Base-by-base conservation (phyloP, 1,140 invertebrate genomes). In the Ptiloglossa arizonensis region DNA sequence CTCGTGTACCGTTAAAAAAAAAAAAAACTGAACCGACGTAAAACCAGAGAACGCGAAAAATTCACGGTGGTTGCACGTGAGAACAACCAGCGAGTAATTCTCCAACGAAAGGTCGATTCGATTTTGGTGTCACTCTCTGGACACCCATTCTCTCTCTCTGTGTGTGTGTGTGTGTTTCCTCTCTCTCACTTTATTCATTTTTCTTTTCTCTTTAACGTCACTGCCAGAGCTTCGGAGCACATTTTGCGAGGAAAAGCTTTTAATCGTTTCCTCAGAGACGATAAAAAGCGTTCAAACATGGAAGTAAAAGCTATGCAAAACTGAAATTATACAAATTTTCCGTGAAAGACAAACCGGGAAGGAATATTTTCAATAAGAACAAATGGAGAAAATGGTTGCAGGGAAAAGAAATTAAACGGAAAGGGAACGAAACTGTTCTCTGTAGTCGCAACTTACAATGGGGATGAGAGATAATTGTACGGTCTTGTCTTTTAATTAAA, bases 181-280 rank as follows among this genome's bases (percentile, higher is more conserved):
- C 24, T 35, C 5, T 56, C 29, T 59, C 27, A 60, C 27, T 69
- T 57, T 70, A 78, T 75, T 79, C 13, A 69, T 19, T 46, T 15
- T 71, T 66, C 24, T 48, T 15, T 15, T 50, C 15, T 72, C 22
- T 50, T 38, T 50, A 72, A 62, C 24, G 29, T 72, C 29, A 62
- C 17, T 29, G n/a, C 1, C n/a, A 50, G 19, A 22, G n/a, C 15
- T 50, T 13, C 41, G n/a, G 22, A 11, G 6, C n/a, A 41, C n/a
- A 8, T 15, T 13, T 15, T 0, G 19, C 13, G 2, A 0, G 9
- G 5, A 17, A 71, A 9, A 35, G 22, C 22, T 11, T 57, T 79
- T 57, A 72, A 32, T 72, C 59, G 29, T 1, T 9, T 11, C 8
- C 3, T 1, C n/a, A 8, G 13, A 4, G 24, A 2, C 9, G 22